phyloP scores from a whole-genome alignment of 2,888 invertebrate genomes.

The Mesorhabditis belari region DNA sequence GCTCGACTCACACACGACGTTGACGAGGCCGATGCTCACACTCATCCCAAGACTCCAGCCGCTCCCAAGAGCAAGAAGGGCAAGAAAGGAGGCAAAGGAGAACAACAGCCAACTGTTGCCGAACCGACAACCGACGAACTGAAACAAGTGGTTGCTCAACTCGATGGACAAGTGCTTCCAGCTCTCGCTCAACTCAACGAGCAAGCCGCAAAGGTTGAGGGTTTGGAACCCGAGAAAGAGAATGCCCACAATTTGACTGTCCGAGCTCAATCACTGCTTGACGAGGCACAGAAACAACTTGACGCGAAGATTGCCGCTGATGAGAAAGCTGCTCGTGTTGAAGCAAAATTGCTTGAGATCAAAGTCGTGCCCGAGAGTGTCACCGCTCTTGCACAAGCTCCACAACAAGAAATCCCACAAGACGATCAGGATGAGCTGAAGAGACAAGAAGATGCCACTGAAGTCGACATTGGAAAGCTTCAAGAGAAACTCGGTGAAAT shows the following conservation, averaged over 20 bases:
- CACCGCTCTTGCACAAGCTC: neutral
- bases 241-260: neutral
- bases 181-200: neutral
- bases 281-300: neutral
- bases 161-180: slow-evolving; percentile 9
- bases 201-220: neutral
- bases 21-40: slow-evolving; percentile 15
- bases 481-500: slow-evolving; percentile 2
- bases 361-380: neutral
- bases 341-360: slow-evolving; percentile 9
- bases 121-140: slow-evolving; percentile 2
- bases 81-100: slow-evolving; percentile 17
- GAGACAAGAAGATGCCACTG: slow-evolving; percentile 1
- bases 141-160: slow-evolving; percentile 12
- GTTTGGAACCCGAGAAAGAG: neutral
- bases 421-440: neutral
- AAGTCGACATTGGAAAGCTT: neutral
- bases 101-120: neutral
- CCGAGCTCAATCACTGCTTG: neutral
- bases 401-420: neutral
- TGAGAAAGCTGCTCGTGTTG: neutral
- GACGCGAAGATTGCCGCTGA: neutral
- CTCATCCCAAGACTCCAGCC: slow-evolving; percentile 11
- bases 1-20: slow-evolving; percentile 4
- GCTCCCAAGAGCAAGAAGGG: slow-evolving; percentile 23